Base-by-base conservation (phyloP, 2,113 vertebrate species). In the Toxotes chatareus region DNA sequence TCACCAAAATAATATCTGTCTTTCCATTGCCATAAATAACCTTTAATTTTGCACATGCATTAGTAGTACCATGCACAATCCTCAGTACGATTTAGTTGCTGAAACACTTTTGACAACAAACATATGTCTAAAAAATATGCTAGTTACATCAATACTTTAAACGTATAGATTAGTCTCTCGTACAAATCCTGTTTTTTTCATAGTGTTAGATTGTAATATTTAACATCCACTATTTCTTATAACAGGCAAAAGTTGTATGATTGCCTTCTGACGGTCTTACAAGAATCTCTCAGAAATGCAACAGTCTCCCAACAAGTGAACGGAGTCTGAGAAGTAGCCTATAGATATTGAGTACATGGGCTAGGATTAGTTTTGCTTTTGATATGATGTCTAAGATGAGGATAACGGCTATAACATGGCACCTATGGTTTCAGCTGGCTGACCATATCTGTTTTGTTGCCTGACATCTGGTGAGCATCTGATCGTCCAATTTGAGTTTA, bases 391-490 rank as follows among this genome's bases (percentile, higher is more conserved):
- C 44, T 70, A 21, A 64, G 47, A 40, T 46, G 11, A 66, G 3
- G 0, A 7, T 62, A 53, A 27, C 31, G 9, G 13, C 38, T 47
- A 10, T 34, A 70, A 5, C 60, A n/a, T 42, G 16, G 1, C 21
- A 5, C 6, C 36, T 36, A 27, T 31, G 9, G 13, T 47, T 47
- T 7, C 42, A 70, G 4, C 60, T 27, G 36, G 16, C 0, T 16
- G 17, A 55, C 21, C 32, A n/a, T 32, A 16, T 73, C 23, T 16
- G 60, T 32, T 71, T 53, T 60, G 11, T 62, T 55, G 65, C 8
- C 32, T 71, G 8, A 65, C 80, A 80, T 90, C 62, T 66, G 40
- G 16, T 73, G 27, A 65, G 36, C 63, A 61, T 63, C 21, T 67
- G 27, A 64, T 7, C 70, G 4, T 51, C 34, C 14, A 88, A 87